phyloP scores from a whole-genome alignment of 2,113 vertebrate species.

The Melanotaenia duboulayi region DNA sequence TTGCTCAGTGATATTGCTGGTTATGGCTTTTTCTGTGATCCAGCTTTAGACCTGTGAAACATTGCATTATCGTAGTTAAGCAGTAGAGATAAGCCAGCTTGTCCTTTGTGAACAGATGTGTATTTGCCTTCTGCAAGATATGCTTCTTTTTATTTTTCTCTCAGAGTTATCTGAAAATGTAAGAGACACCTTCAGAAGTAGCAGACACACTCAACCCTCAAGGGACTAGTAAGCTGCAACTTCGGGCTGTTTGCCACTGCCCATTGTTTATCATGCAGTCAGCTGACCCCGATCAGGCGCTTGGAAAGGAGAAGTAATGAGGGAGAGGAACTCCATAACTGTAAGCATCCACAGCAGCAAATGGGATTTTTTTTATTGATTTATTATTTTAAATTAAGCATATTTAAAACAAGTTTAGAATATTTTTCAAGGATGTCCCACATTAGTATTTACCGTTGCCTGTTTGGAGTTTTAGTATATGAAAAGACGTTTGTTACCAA shows the following conservation, averaged over 20 bases:
- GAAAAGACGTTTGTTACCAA: neutral
- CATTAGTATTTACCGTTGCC: neutral
- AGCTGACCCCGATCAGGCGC: conserved; percentile 85
- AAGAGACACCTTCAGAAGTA: conserved; percentile 33
- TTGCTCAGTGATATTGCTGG: conserved; percentile 79
- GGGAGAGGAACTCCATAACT: conserved; percentile 71
- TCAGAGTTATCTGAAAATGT: conserved; percentile 6
- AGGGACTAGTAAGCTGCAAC: conserved; percentile 71
- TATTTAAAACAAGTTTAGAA: conserved; percentile 16
- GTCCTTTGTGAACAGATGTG: conserved; percentile 38
- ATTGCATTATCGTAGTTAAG: conserved; percentile 57
- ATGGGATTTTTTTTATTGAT: conserved; percentile 1
- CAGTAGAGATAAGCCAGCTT: conserved; percentile 22
- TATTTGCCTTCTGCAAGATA: neutral
- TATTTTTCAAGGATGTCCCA: neutral
- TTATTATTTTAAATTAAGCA: conserved; percentile 14
- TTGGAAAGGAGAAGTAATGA: conserved; percentile 80
- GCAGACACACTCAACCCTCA: conserved; percentile 41
- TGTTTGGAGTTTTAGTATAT: neutral
- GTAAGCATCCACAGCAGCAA: conserved; percentile 68
- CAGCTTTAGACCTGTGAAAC: conserved; percentile 76
- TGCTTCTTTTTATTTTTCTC: neutral
- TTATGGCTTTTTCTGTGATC: conserved; percentile 79
- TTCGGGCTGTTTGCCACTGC: conserved; percentile 77
- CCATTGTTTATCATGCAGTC: conserved; percentile 81